Evolutionary conservation across 2,113 vertebrate species (phyloP), one percentile per base, ranked within the genome.

Genomic region (Catharus bicknelli): DNA sequence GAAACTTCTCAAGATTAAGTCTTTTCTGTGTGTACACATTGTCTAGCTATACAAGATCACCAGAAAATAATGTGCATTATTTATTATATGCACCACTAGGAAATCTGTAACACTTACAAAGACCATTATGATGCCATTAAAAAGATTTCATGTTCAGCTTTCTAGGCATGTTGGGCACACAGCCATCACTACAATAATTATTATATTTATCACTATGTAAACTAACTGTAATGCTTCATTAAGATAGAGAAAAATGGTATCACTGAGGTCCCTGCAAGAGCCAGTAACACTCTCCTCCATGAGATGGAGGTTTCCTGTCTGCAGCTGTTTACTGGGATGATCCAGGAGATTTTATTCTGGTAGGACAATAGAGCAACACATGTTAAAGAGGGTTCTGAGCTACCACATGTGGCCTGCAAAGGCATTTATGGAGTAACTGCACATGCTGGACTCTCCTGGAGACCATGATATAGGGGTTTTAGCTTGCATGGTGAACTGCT

Each of bases 121-220:
- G 88, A 84, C 93, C 94, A 95, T 97, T 97, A 97, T 27, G 95
- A 91, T 84, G 95, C 95, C 92, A 97, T 95, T 97, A 97, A 91
- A 95, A 95, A 96, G 96, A 95, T 94, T 94, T 83, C 90, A 94
- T 64, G 58, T 95, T 97, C 94, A 82, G 94, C 90, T 95, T 95
- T 96, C 79, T 30, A 96, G 95, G 93, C 92, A 91, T 93, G 94
- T 96, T 69, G 86, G 97, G 97, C 97, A 97, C 90, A 77, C 90
- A 93, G 97, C 97, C 97, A 97, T 32, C 2, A 0, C 86, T 94
- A 90, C 63, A 93, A 86, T 97, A 97, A 98, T 97, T 95, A 97
- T 95, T 97, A 72, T 97, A 97, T 97, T 97, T 97, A 97, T 97
- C 94, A 82, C 97, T 94, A 93, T 86, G 96, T 97, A 97, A 98